Evolutionary conservation across 2,888 invertebrate species (phyloP), one percentile per base, ranked within the genome.

Genomic region (Eupithecia vulgata): DNA sequence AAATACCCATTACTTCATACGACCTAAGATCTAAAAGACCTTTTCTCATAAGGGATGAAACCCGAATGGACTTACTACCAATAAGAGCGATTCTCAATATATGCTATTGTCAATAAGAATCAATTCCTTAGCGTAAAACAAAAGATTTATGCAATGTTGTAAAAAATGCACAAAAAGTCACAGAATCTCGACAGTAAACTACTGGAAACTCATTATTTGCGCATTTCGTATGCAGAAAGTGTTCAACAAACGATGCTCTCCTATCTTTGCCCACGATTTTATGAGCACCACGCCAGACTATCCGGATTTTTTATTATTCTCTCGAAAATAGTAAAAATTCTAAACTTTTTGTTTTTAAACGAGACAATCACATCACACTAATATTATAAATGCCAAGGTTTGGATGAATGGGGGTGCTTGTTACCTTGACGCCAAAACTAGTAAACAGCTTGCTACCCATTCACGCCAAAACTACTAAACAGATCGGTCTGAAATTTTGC

Each of bases 151-250:
- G 52, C 57, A 70, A 69, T 67, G 68, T 65, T 61, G 30, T 67
- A 67, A 68, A 69, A 13, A 69, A 67, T 25, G 30, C 34, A 45
- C 45, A 52, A 34, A 62, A 57, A 64, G 52, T 40, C 35, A 15
- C 52, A 25, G 10, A 70, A 52, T 52, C 52, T 52, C 10, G 21
- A 10, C 52, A 52, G 21, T 52, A 52, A 52, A 21, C 52, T 52
- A 62, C 57, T 74, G 12, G 34, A 59, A 70, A 62, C 68, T 71
- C 45, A 67, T 68, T 67, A 42, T 45, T 30, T 68, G 17, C 17
- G n/a, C 66, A 74, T 74, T 71, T 52, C 10, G 67, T 72, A 72
- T 65, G 45, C 67, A 40, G 42, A 69, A 34, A 76, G 62, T 68
- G 70, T 68, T 8, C 57, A 59, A 42, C 67, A 69, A 65, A 68